A percentile compares a stretch with the other conserved stretches of the same genome.
phyloP scores from a whole-genome alignment of 2,113 vertebrate species.

The Cepphus grylle region DNA sequence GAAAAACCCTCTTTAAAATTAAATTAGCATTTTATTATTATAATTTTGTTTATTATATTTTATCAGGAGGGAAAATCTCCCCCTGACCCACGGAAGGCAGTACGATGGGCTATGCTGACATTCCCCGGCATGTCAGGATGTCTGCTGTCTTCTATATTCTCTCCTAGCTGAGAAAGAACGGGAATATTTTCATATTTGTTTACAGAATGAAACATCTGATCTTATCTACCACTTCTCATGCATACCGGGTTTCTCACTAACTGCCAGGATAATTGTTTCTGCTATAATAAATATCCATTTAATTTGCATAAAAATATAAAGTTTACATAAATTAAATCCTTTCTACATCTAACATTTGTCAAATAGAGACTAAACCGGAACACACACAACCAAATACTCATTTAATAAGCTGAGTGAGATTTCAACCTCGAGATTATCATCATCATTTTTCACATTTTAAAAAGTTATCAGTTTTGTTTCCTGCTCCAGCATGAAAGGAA shows the following conservation, averaged over 20 bases:
- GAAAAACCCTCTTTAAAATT: slow-evolving; percentile 66
- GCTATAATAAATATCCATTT: slow-evolving; percentile 78
- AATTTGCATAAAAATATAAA: slow-evolving; percentile 81
- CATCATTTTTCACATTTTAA: slow-evolving; percentile 41
- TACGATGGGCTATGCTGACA: slow-evolving; percentile 45
- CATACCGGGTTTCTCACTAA: slow-evolving; percentile 68
- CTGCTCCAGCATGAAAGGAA: neutral
- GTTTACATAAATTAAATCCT: slow-evolving; percentile 80
- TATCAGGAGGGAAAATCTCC: slow-evolving; percentile 68
- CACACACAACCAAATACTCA: slow-evolving; percentile 44
- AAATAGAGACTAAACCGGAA: slow-evolving; percentile 65
- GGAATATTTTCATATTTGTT: slow-evolving; percentile 69
- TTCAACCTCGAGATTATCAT: slow-evolving; percentile 39
- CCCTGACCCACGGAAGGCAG: slow-evolving; percentile 48
- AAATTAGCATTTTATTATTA: slow-evolving; percentile 79
- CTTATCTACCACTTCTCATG: slow-evolving; percentile 66
- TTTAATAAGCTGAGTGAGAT: slow-evolving; percentile 46
- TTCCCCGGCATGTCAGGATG: slow-evolving; percentile 54
- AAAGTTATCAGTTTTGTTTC: slow-evolving; percentile 18
- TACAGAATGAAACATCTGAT: slow-evolving; percentile 61
- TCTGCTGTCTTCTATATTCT: slow-evolving; percentile 2
- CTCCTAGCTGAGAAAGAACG: slow-evolving; percentile 47
- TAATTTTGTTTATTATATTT: slow-evolving; percentile 71
- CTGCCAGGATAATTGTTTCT: slow-evolving; percentile 74
- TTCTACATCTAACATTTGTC: slow-evolving; percentile 69